A percentile compares a stretch with the other conserved stretches of the same genome.
Evolutionary conservation across 2,113 vertebrate species (phyloP).

Genomic region (Myiagra hebetior): DNA sequence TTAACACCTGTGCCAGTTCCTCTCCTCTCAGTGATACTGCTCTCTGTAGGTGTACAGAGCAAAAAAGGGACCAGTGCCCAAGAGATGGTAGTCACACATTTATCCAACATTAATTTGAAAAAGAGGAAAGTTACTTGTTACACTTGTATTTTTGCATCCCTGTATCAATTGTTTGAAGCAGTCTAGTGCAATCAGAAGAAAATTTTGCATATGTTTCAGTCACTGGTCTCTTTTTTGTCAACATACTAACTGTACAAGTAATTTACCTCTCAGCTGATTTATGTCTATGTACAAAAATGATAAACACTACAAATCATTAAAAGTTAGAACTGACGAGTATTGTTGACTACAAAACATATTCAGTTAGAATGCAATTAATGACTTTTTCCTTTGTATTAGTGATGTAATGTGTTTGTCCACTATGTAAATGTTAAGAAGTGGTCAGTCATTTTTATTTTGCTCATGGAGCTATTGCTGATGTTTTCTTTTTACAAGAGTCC

Average conservation of each 20-base stretch:
- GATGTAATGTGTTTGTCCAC: not conserved
- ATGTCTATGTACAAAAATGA: not conserved
- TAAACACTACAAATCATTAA: not conserved
- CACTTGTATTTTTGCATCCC: not conserved
- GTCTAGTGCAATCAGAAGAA: not conserved
- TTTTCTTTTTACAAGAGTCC: not conserved
- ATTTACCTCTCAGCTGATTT: not conserved
- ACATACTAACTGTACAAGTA: not conserved
- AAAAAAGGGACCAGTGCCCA: not conserved
- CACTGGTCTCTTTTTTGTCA: not conserved
- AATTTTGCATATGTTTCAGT: not conserved
- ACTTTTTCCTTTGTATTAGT: not conserved
- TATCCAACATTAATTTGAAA: not conserved
- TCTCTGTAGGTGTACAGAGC: not conserved
- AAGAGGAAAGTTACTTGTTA: not conserved
- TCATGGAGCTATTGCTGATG: not conserved
- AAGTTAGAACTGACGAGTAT: not conserved
- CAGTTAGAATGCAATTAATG: not conserved
- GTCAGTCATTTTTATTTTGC: not conserved
- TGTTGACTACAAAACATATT: not conserved
- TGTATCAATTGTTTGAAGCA: not conserved
- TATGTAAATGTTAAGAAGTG: not conserved
- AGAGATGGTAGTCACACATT: not conserved
- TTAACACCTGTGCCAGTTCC: not conserved
- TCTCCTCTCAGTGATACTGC: not conserved